These are phyloP conservation scores for Trachelus troglodyta DNA, from an alignment of 2,888 invertebrate species.

Conservation along the genomic window DNA sequence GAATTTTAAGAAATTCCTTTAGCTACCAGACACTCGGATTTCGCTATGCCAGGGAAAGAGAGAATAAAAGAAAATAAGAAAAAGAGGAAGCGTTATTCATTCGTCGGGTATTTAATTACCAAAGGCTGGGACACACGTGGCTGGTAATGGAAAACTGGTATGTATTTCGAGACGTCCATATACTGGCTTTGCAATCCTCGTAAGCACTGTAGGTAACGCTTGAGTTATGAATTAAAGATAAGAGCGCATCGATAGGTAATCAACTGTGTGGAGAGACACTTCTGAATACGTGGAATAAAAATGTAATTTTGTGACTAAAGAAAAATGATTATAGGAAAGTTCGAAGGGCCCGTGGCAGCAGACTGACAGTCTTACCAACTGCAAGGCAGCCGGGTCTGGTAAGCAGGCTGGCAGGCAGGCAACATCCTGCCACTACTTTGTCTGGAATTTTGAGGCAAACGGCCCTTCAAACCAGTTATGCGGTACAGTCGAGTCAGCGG, in stretches of 20 bases:
- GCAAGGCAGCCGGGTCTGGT: background rate
- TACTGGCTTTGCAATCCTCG: constrained; percentile 11
- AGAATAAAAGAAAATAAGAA: background rate
- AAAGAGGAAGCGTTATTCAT: constrained; percentile 9
- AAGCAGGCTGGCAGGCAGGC: constrained; percentile 24
- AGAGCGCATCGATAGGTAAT: background rate
- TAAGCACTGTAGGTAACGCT: background rate
- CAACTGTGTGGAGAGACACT: background rate
- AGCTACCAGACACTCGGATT: background rate
- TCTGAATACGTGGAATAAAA: background rate
- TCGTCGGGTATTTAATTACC: constrained; percentile 19
- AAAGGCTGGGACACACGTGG: constrained; percentile 3
- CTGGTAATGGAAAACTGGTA: constrained; percentile 11
- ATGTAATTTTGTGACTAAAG: background rate
- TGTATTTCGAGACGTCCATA: constrained; percentile 21
- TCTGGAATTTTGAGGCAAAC: constrained; percentile 50
- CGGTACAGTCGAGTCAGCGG: constrained; percentile 8
- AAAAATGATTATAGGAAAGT: background rate
- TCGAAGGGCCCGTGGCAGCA: constrained; percentile 23
- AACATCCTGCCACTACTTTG: constrained; percentile 50
- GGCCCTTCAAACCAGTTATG: constrained; percentile 42
- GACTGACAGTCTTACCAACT: constrained; percentile 17
- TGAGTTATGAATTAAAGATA: background rate
- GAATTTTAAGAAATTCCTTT: background rate
- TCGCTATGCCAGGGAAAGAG: background rate